Conservation (phyloP, 2,113 vertebrate genomes). For the Pantherophis guttatus region DNA sequence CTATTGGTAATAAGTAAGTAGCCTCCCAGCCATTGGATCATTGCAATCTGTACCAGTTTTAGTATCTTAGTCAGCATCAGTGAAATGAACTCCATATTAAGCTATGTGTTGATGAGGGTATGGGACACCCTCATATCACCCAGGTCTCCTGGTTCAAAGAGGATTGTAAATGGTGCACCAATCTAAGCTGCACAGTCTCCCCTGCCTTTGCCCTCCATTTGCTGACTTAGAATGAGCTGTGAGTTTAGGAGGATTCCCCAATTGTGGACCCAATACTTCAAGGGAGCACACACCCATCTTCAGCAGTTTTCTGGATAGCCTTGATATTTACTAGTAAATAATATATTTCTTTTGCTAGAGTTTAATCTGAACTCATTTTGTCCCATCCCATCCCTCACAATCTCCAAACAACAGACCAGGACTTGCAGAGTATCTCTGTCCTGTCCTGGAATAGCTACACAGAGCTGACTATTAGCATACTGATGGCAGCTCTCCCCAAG, state of each 20-base stretch:
- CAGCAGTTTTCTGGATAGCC: neutral
- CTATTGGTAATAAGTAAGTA: neutral
- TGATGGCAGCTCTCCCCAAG: neutral
- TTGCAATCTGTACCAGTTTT: neutral
- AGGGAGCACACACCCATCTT: neutral
- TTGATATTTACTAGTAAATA: neutral
- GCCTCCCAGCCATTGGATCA: neutral
- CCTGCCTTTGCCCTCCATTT: neutral
- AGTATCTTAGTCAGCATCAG: neutral
- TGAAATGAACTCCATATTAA: neutral
- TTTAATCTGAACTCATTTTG: neutral
- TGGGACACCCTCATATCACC: neutral
- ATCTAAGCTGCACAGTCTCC: neutral
- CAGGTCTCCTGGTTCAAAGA: neutral
- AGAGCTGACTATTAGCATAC: neutral
- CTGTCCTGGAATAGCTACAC: neutral
- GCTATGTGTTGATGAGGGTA: neutral
- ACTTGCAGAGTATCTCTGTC: neutral
- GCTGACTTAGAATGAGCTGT: neutral
- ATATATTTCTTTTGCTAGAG: neutral
- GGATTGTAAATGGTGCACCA: neutral
- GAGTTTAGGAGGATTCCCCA: neutral
- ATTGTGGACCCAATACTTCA: neutral
- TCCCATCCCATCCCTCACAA: neutral
- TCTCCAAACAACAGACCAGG: neutral